phyloP scores from a whole-genome alignment of 2,888 invertebrate genomes.

The Lamellibrachia satsuma region DNA sequence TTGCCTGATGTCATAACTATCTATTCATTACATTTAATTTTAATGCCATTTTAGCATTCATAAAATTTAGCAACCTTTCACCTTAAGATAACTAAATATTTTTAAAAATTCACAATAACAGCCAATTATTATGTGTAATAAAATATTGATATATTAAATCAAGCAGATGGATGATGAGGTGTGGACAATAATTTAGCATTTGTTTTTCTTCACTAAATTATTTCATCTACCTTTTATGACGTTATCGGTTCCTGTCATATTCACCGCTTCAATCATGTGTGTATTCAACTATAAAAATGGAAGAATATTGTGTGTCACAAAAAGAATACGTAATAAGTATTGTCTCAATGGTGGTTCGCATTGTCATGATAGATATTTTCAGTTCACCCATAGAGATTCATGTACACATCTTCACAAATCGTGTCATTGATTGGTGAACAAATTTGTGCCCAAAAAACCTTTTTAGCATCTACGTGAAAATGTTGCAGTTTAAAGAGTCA shows the following conservation, averaged over 20 bases:
- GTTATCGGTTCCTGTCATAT: slow-evolving; percentile 65
- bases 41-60: too few relatives aligned
- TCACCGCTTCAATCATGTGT: slow-evolving; percentile 63
- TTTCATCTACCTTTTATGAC: slow-evolving; percentile 56
- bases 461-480: neutral
- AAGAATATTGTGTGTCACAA: neutral
- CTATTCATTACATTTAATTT: too few relatives aligned
- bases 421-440: too few relatives aligned
- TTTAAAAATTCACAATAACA: too few relatives aligned
- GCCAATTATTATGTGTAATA: too few relatives aligned
- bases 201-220: neutral
- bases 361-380: neutral
- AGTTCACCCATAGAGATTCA: neutral
- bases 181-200: too few relatives aligned
- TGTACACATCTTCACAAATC: neutral
- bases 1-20: too few relatives aligned
- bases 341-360: neutral
- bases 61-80: too few relatives aligned
- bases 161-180: neutral
- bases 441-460: too few relatives aligned
- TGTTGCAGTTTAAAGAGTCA: neutral
- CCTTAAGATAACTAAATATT: too few relatives aligned
- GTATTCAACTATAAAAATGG: slow-evolving; percentile 59
- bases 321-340: neutral
- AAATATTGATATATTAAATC: too few relatives aligned